These are phyloP conservation scores for Dicrostonyx torquatus DNA, from an alignment of 2,797 vertebrate species.

Conservation along the genomic window DNA sequence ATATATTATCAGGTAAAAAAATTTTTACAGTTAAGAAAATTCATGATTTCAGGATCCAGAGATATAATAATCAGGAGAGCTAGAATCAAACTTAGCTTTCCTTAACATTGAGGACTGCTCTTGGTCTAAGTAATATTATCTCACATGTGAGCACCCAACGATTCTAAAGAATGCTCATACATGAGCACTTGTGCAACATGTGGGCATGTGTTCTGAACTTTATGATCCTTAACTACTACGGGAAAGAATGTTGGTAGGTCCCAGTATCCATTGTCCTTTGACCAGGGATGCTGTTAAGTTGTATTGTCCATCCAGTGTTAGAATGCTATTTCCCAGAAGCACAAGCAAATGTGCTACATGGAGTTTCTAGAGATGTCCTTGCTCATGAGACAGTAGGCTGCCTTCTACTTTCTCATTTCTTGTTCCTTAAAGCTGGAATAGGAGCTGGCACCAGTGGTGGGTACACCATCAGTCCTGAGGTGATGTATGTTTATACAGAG, in stretches of 20 bases:
- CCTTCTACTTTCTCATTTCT: not conserved
- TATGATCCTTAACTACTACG: not conserved
- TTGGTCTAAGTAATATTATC: not conserved
- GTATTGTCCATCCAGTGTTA: not conserved
- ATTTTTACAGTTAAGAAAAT: slow-evolving; percentile 17
- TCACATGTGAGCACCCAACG: not conserved
- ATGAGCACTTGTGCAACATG: not conserved
- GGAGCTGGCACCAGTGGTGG: not conserved
- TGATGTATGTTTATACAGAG: not conserved
- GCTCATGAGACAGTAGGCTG: not conserved
- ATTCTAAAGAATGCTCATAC: not conserved
- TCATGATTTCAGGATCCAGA: not conserved
- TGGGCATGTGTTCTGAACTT: not conserved
- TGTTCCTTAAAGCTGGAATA: not conserved
- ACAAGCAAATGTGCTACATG: not conserved
- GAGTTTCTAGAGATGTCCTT: not conserved
- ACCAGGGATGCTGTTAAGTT: not conserved
- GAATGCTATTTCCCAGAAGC: not conserved
- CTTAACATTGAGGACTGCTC: not conserved
- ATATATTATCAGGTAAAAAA: not conserved
- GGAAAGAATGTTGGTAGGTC: not conserved
- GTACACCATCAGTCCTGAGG: not conserved
- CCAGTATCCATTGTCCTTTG: not conserved
- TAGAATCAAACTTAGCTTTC: slow-evolving; percentile 10
- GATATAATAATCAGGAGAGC: not conserved